Percentiles rank a stretch among this genome's conserved stretches.
phyloP scores from a whole-genome alignment of 2,797 vertebrate species.

The Orestias chungarensis region DNA sequence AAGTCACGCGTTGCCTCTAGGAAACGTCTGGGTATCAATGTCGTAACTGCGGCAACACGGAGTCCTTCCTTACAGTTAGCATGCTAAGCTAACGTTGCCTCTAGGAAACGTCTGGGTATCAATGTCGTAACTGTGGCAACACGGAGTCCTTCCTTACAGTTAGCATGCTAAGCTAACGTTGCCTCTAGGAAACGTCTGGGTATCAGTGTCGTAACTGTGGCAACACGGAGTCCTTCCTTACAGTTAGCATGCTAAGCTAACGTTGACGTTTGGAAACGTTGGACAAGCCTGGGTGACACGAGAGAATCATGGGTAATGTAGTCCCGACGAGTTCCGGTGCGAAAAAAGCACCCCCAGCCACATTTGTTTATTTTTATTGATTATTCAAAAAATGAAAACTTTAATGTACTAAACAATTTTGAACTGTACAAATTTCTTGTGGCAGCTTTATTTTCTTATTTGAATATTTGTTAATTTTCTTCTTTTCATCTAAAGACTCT shows the following conservation, averaged over 20 bases:
- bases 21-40: background rate
- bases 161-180: background rate
- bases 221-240: background rate
- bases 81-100: background rate
- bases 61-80: background rate
- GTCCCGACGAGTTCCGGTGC: conserved; percentile 39
- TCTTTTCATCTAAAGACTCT: too few relatives aligned
- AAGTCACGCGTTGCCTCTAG: background rate
- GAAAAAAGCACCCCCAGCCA: too few relatives aligned
- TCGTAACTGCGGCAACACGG: background rate
- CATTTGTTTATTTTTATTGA: too few relatives aligned
- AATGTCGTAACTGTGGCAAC: too few relatives aligned
- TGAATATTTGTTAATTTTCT: too few relatives aligned
- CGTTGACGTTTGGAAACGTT: conserved; percentile 1
- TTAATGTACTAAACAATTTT: too few relatives aligned
- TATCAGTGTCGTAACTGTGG: too few relatives aligned
- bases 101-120: background rate
- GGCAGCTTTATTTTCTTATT: too few relatives aligned
- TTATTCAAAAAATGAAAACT: too few relatives aligned
- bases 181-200: background rate
- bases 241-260: background rate
- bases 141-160: background rate
- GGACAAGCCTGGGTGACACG: background rate
- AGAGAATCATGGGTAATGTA: conserved; percentile 73
- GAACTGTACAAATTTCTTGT: too few relatives aligned